These are phyloP conservation scores for Dipodomys ordii DNA, from an alignment of 2,113 vertebrate species.

Conservation along the genomic window DNA sequence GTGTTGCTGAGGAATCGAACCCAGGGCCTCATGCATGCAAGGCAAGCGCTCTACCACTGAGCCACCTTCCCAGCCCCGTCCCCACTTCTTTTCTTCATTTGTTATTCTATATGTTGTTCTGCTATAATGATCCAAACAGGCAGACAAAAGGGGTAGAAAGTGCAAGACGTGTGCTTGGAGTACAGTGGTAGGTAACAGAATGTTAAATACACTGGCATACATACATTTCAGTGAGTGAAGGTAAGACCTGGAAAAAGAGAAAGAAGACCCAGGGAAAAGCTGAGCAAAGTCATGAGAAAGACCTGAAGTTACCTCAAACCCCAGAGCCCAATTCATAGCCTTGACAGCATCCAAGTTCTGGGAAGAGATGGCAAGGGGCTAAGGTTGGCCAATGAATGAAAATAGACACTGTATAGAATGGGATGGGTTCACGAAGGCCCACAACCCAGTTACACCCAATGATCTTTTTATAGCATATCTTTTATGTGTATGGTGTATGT, in stretches of 20 bases:
- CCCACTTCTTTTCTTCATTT: too few species aligned
- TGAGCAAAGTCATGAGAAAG: not conserved
- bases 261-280: fast-evolving
- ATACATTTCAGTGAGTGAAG: not conserved
- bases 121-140: too few species aligned
- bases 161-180: fast-evolving
- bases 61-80: too few species aligned
- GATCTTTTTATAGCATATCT: not conserved
- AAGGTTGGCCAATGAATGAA: fast-evolving
- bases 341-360: not conserved
- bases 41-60: too few species aligned
- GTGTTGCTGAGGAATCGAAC: too few species aligned
- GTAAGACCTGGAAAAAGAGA: not conserved
- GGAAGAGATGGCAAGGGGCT: not conserved
- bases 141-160: not conserved
- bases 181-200: fast-evolving
- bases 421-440: too few species aligned
- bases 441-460: not conserved
- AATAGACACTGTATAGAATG: too few species aligned
- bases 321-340: not conserved
- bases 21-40: too few species aligned
- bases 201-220: not conserved
- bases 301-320: fast-evolving
- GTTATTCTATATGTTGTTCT: too few species aligned
- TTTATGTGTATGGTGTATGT: not conserved